Evolutionary conservation across 2,888 invertebrate species (phyloP).

Genomic region (Metacarcinus magister): DNA sequence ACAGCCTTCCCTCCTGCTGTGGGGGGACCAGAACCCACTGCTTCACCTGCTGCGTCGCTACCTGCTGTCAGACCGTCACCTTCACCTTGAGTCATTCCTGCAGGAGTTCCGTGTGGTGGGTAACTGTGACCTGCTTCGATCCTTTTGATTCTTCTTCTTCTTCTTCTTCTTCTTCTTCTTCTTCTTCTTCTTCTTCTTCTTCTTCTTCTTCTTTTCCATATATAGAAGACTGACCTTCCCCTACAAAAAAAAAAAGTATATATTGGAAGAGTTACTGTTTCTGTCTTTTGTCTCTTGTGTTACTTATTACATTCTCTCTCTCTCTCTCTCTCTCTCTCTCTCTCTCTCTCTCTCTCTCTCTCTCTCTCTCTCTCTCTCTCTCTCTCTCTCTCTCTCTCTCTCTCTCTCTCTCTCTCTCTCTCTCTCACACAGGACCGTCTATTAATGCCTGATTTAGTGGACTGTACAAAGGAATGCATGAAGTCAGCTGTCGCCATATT

Average conservation of each 20-base stretch:
- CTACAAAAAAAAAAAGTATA: too few species aligned
- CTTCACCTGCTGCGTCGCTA: slow-evolving; percentile 69
- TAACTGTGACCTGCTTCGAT: not conserved
- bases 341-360: not conserved
- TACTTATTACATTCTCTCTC: not conserved
- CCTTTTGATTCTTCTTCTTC: not conserved
- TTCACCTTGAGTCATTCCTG: slow-evolving; percentile 8
- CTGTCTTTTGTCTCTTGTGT: not conserved
- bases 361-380: not conserved
- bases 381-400: not conserved
- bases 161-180: not conserved
- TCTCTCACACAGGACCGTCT: slow-evolving; percentile 60
- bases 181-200: too few species aligned
- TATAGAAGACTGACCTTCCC: too few species aligned
- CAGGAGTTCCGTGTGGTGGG: slow-evolving; percentile 61
- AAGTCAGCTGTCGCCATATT: slow-evolving; percentile 54
- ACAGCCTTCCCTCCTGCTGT: slow-evolving; percentile 59
- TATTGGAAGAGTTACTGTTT: too few species aligned
- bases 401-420: not conserved
- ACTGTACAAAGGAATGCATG: slow-evolving; percentile 68
- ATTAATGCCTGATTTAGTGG: slow-evolving; percentile 68
- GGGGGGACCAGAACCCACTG: slow-evolving; percentile 68
- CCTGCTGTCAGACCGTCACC: slow-evolving; percentile 64
- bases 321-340: not conserved
- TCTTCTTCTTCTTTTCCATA: too few species aligned